These are phyloP conservation scores for Diplogasteroides magnus DNA, from an alignment of 1,140 invertebrate species.

Conservation along the genomic window DNA sequence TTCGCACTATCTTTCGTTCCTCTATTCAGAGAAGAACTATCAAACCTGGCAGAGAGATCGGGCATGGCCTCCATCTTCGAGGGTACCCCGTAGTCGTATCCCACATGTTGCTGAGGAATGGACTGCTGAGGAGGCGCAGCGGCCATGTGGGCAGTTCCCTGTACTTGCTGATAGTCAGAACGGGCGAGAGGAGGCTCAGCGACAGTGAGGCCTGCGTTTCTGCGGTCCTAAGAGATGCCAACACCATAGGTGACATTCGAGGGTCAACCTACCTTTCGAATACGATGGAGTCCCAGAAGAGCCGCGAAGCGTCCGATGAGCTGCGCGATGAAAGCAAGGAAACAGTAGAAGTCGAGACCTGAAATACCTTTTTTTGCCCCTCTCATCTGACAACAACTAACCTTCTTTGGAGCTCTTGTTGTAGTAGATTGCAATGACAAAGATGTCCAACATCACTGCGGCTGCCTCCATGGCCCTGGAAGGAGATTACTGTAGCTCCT, in stretches of 20 bases:
- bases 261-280: background rate
- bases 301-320: background rate
- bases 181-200: too few species aligned
- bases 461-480: background rate
- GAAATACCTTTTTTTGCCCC: background rate
- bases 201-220: too few species aligned
- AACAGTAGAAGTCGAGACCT: background rate
- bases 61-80: background rate
- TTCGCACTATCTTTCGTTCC: too few species aligned
- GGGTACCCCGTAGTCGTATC: background rate
- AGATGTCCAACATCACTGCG: background rate
- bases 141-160: background rate
- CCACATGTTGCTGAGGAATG: background rate
- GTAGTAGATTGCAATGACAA: background rate
- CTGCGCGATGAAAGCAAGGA: background rate
- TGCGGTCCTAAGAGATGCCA: too few species aligned
- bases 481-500: too few species aligned
- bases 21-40: too few species aligned
- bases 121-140: background rate
- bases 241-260: too few species aligned
- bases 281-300: background rate
- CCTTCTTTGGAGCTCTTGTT: background rate
- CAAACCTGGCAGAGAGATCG: too few species aligned
- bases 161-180: background rate
- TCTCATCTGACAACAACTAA: background rate